Conservation (phyloP, 2,888 invertebrate genomes). For the Mesorhabditis belari region DNA sequence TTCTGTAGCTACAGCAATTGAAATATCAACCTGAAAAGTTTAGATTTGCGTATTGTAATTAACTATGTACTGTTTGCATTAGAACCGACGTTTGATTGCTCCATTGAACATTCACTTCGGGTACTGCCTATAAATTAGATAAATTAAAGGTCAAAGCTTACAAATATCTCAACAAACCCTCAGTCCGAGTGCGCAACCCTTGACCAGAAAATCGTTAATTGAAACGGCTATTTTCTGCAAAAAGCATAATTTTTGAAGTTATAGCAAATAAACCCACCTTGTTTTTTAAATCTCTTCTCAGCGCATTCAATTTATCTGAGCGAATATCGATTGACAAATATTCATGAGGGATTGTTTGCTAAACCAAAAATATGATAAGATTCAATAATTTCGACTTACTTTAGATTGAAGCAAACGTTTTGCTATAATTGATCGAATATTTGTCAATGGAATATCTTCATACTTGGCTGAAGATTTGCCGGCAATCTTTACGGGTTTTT, state of each 20-base stretch:
- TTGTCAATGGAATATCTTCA: slow-evolving; percentile 61
- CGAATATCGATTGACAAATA: slow-evolving; percentile 62
- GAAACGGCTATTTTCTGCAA: slow-evolving; percentile 56
- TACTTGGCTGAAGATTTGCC: slow-evolving; percentile 42
- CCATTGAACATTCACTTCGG: slow-evolving; percentile 25
- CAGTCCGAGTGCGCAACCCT: slow-evolving; percentile 64
- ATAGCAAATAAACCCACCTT: not conserved
- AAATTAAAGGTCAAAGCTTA: slow-evolving; percentile 74
- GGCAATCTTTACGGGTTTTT: not conserved
- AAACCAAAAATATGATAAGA: slow-evolving; percentile 39
- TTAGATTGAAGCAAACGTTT: slow-evolving; percentile 65
- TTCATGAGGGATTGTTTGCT: slow-evolving; percentile 65
- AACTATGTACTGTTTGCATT: too few relatives aligned
- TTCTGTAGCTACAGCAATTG: slow-evolving; percentile 89
- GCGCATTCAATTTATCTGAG: slow-evolving; percentile 58
- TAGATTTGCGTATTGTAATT: too few relatives aligned
- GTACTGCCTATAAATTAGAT: slow-evolving; percentile 60
- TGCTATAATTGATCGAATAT: slow-evolving; percentile 64
- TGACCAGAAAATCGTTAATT: slow-evolving; percentile 66
- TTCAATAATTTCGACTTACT: slow-evolving; percentile 20
- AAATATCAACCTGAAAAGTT: slow-evolving; percentile 86
- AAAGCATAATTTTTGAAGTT: too few relatives aligned
- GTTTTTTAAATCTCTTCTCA: slow-evolving; percentile 58
- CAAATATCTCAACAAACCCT: slow-evolving; percentile 49
- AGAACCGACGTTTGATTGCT: slow-evolving; percentile 11